Evolutionary conservation across 2,113 vertebrate genomes (phyloP), one percentile per base, ranked within the genome.

Genomic region (Xenus cinereus): DNA sequence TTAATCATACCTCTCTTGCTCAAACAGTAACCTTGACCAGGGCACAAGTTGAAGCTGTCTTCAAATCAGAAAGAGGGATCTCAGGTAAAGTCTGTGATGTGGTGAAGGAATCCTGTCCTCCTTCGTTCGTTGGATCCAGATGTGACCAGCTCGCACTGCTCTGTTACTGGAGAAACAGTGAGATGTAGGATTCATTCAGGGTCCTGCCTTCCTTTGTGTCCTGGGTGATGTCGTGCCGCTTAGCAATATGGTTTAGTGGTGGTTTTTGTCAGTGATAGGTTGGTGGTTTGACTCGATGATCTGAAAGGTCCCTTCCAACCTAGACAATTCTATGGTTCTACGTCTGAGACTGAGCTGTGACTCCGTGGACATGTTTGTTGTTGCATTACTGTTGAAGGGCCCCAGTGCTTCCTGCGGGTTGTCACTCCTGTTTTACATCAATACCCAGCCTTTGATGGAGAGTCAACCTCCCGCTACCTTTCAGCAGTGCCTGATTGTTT

Each of bases 81-180:
- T 83, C 71, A 22, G 57, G 66, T 64, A 37, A 51, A 45, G 11
- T 73, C 50, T 20, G 22, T 33, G 77, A 39, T 8, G 22, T 20
- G 22, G 17, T n/a, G 64, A 80, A 53, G 26, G 45, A 89, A 20
- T 53, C 11, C 12, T 18, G 48, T 46, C 62, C 53, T 73, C 9
- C 78, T 43, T 33, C 19, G 1, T 74, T 71, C 88, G 23, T 33
- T 68, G 37, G 8, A 46, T 67, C 54, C 73, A 84, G 37, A 37
- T 72, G 64, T 51, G 91, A 71, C 33, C 94, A 92, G 48, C 45
- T 84, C 37, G 17, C 32, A 15, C 14, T 14, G 45, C 63, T 88
- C 17, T n/a, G 14, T 46, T 81, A 54, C 43, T 33, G 50, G 17
- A 79, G 30, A 8, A 82, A 8, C 1, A 7, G 46, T 0, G 0